Percentiles rank a stretch among this genome's conserved stretches.
Conservation (phyloP, 2,113 vertebrate species). For the Dipodomys merriami region DNA sequence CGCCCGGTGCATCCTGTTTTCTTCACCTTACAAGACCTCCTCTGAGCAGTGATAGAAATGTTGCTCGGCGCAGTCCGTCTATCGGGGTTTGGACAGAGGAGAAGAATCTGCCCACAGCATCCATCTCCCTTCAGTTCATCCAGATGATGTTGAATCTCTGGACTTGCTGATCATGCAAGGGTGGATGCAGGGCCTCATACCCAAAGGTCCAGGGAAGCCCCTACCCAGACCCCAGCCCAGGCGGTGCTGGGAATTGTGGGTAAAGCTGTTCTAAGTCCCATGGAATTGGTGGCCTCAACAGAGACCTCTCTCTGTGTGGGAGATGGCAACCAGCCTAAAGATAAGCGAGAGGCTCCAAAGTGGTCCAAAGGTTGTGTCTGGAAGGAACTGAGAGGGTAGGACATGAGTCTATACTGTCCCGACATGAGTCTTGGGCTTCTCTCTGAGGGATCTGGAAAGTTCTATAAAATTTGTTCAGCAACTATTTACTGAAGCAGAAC, state of each 20-base stretch:
- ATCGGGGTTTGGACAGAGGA: not conserved
- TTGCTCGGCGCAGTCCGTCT: not conserved
- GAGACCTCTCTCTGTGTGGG: not conserved
- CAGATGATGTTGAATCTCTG: too few relatives aligned
- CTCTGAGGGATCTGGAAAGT: not conserved
- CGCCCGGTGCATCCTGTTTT: too few relatives aligned
- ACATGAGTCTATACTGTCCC: accelerated
- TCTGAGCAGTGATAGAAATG: not conserved
- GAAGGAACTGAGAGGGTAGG: not conserved
- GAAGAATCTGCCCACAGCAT: not conserved
- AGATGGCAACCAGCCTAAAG: not conserved
- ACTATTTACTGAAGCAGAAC: not conserved
- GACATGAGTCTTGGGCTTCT: not conserved
- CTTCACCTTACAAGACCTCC: not conserved
- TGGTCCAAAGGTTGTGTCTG: too few relatives aligned
- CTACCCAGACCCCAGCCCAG: not conserved
- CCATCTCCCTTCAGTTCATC: accelerated
- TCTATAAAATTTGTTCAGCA: not conserved
- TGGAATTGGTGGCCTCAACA: not conserved
- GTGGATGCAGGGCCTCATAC: accelerated
- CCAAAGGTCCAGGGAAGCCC: not conserved
- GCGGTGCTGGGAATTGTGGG: not conserved
- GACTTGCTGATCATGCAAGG: not conserved
- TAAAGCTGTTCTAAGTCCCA: not conserved
- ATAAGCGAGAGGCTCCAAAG: not conserved